These are phyloP conservation scores for Paradoxurus hermaphroditus DNA, from an alignment of 2,113 vertebrate genomes.

Conservation along the genomic window DNA sequence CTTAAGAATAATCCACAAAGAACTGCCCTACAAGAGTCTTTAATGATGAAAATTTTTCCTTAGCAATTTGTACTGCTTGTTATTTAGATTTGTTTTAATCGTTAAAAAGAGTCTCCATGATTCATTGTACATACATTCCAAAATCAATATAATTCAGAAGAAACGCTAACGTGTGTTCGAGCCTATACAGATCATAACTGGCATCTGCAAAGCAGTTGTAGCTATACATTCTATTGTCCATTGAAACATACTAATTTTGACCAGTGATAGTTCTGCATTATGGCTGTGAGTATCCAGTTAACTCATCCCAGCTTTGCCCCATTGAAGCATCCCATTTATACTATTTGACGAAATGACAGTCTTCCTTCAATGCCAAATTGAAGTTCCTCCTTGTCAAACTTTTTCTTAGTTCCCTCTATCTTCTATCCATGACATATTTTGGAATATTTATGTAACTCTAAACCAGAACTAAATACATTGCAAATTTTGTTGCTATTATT, in stretches of 20 bases:
- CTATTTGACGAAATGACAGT: not conserved
- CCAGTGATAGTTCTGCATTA: not conserved
- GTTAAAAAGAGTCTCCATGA: not conserved
- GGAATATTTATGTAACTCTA: not conserved
- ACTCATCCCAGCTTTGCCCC: not conserved
- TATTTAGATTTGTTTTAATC: slow-evolving; percentile 22
- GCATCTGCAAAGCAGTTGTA: not conserved
- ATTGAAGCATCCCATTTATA: not conserved
- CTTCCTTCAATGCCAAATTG: not conserved
- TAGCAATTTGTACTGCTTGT: not conserved
- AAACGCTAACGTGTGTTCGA: not conserved
- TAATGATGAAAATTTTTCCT: not conserved
- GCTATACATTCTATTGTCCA: not conserved
- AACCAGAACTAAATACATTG: not conserved
- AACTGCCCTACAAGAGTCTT: not conserved
- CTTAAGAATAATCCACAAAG: slow-evolving; percentile 16
- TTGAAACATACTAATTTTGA: not conserved
- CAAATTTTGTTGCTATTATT: not conserved
- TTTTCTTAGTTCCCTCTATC: not conserved
- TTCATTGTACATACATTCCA: not conserved
- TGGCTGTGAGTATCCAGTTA: not conserved
- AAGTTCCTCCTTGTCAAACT: not conserved
- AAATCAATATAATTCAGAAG: not conserved
- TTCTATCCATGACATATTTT: not conserved
- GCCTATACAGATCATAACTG: not conserved